Evolutionary conservation across 2,888 invertebrate genomes (phyloP), one percentile per base, ranked within the genome.

Genomic region (Xestobium rufovillosum): DNA sequence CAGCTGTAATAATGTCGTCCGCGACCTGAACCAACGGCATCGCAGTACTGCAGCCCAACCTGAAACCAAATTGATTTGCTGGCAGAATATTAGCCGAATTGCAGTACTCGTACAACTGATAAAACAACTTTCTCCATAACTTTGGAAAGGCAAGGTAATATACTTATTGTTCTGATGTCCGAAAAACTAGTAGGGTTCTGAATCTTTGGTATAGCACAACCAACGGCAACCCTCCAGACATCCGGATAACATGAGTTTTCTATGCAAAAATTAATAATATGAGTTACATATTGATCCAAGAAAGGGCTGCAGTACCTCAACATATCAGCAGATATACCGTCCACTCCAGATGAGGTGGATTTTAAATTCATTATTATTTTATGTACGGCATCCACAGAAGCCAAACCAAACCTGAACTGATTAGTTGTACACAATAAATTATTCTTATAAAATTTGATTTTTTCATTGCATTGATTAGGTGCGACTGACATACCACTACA

Each of bases 111-210:
- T n/a, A 27, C 6, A 10, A 4, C 12, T 27, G 28, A 27, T 27
- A 10, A 27, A 27, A 27, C 6, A 27, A 27, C 12, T 27, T 27
- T 27, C 12, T 26, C 33, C 8, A 33, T 8, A 9, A 33, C 25
- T 25, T 33, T 27, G 6, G 26, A 33, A 33, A 31, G 11, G 13
- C 23, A 23, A 16, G 36, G 28, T 14, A 36, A 28, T 13, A 36
- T 36, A 36, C 36, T 36, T 16, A 36, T 36, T 19, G 27, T 26
- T 28, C 36, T 26, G n/a, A 36, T 12, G 27, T 37, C 37, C 2
- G 30, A 16, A 30, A 29, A 36, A 3, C 19, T 23, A 19, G 13
- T 14, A 17, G 30, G 29, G n/a, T 36, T 36, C 23, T 29, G 30
- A 14, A 29, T 26, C 30, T 36, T 36, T 14, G 17, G 15, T n/a